Evolutionary conservation across 2,113 vertebrate genomes (phyloP), one percentile per base, ranked within the genome.

Genomic region (Malurus melanocephalus): DNA sequence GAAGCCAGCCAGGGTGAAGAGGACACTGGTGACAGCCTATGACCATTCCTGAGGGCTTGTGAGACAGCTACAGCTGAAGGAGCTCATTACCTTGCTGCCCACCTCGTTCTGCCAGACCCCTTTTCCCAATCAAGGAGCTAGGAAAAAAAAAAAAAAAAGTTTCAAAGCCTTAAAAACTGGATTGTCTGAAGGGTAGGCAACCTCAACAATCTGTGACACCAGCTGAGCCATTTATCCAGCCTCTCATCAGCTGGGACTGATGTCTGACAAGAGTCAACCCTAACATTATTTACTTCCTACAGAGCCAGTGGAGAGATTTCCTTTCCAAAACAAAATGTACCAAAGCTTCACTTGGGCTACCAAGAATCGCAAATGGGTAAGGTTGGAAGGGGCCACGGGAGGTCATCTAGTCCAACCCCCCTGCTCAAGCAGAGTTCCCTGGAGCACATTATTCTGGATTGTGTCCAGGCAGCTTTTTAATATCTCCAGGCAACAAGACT

Each of bases 141-240:
- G 16, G 16, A 49, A 48, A 8, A 22, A 79, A 93, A 8, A 22
- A 79, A 93, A 87, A 81, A 15, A 28, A 49, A 78, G 38, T 57
- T 85, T 68, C 56, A 92, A 88, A 87, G 18, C 23, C 38, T 85
- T 83, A 53, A 93, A 81, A 84, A n/a, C 2, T 33, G 18, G 11
- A 30, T 68, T 76, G 43, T 59, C 6, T 18, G 26, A 73, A 26
- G 24, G 32, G 10, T 19, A 22, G 49, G 24, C 26, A 83, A 6
- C 24, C 45, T 61, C 40, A 40, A 51, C 35, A 71, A 57, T 33
- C 51, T 0, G 0, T 38, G 27, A 76, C 43, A 69, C 3, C 32
- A 43, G n/a, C 1, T 56, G 42, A 82, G 59, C 40, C 48, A 27
- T 35, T 66, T 74, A 55, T 60, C 35, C 69, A 89, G 27, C 42